Evolutionary conservation across 1,140 invertebrate genomes (phyloP), one percentile per base, ranked within the genome.

Genomic region (Drosophila pruinosa): DNA sequence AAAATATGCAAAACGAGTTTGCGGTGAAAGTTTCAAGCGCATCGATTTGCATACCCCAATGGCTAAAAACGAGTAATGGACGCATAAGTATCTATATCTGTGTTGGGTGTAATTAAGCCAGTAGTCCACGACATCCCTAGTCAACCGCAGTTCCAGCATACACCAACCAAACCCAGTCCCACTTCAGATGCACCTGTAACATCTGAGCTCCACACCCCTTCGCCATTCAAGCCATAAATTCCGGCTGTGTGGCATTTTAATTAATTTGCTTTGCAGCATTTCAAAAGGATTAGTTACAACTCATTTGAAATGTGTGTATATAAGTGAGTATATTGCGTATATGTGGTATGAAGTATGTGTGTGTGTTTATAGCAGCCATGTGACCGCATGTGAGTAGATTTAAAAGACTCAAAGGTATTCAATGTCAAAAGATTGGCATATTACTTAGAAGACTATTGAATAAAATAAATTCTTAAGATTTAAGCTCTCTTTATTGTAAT

Each of bases 201-300:
- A 85, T 80, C 72, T 85, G 81, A 56, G 61, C 58, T 24, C 57
- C 57, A 39, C 31, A 39, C 6, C 59, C 48, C 14, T 70, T 43
- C 14, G 59, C 82, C 64, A 78, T 82, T 88, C 64, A 64, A 68
- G 75, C 82, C 82, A 88, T 88, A 78, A 88, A 78, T 88, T 88
- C 75, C 82, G 78, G 67, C 78, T 82, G 82, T 82, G 80, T 86
- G 81, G 80, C 80, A 85, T 81, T 85, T 85, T 85, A 88, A 88
- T 88, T 88, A 88, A 88, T 88, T 82, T 88, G 82, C 76, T 88
- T 86, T 88, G 71, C 71, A 63, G 36, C 82, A 88, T 88, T 86
- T 88, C 82, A 75, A 62, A 88, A 88, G 82, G 82, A 88, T 88
- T 88, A 88, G 75, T 81, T 85, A 78, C 77, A 74, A 59, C 62